phyloP scores from a whole-genome alignment of 2,888 invertebrate species.

The Deroplatys truncata region DNA sequence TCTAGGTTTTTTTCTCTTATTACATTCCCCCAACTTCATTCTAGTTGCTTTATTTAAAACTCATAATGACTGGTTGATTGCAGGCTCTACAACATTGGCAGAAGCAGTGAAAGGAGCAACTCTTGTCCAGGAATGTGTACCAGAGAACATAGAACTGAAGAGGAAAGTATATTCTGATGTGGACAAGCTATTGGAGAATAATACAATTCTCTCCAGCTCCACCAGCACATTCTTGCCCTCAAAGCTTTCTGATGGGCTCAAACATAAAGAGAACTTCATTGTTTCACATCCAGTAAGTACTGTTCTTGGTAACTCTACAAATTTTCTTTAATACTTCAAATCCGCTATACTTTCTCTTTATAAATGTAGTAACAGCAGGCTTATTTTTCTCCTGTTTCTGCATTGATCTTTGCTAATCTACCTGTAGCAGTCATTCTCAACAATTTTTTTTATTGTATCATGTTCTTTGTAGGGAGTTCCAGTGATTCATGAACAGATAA shows the following conservation, averaged over 20 bases:
- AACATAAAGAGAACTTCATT: constrained; percentile 66
- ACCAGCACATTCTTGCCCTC: constrained; percentile 92
- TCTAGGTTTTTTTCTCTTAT: too few relatives aligned
- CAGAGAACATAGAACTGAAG: constrained; percentile 83
- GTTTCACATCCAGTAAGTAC: constrained; percentile 80
- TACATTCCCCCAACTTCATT: too few relatives aligned
- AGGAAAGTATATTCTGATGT: constrained; percentile 71
- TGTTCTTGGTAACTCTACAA: neutral
- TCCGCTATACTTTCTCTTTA: too few relatives aligned
- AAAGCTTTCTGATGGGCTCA: constrained; percentile 72
- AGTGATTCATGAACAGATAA: too few relatives aligned
- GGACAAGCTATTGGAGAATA: constrained; percentile 70
- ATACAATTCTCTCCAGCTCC: constrained; percentile 84
- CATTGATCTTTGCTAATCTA: too few relatives aligned
- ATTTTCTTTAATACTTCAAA: too few relatives aligned
- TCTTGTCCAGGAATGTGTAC: constrained; percentile 90
- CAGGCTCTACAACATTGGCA: constrained; percentile 63
- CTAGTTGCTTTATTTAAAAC: too few relatives aligned
- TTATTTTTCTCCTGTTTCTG: too few relatives aligned
- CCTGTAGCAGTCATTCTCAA: too few relatives aligned
- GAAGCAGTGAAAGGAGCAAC: constrained; percentile 71
- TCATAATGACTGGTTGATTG: neutral
- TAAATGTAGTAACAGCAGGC: too few relatives aligned
- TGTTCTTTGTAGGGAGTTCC: too few relatives aligned
- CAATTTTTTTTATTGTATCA: too few relatives aligned